Evolutionary conservation across 2,888 invertebrate species (phyloP), one percentile per base, ranked within the genome.

Genomic region (Meta bourneti): DNA sequence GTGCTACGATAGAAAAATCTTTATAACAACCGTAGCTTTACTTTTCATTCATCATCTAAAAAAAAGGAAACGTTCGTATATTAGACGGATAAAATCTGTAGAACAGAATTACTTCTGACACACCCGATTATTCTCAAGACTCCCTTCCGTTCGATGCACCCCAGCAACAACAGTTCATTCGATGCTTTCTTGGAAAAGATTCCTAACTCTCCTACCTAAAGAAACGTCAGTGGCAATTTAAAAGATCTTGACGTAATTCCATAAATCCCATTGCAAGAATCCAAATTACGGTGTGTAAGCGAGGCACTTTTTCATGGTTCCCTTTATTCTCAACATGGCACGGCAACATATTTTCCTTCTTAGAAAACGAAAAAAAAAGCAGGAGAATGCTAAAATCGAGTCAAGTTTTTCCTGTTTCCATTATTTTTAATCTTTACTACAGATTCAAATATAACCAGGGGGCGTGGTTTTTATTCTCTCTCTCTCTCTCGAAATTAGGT

Each of bases 401-500:
- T 84, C 84, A 84, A 74, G 84, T 84, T 54, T 74, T n/a, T 74
- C 75, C 34, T 61, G 61, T 61, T 75, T 75, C 84, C 84, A 75
- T 84, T 54, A 84, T 84, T 82, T 72, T 82, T 82, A 82, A 82
- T 82, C 75, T 84, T 61, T 84, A 52, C n/a, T 78, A 52, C 9
- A 16, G 8, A 61, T 61, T 34, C 74, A 48, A 16, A n/a, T 11
- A 61, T 75, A 48, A 48, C 75, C 52, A 75, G 11, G 19, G n/a
- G 19, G n/a, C 19, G 71, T 52, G 11, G 19, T 20, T 13, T 16
- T 52, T 20, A 5, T n/a, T 51, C 70, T 52, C 54, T 52, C 4
- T n/a, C n/a, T 74, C 74, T 74, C 4, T 19, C 20, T 34, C 2
- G 7, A 61, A 61, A 61, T 61, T 9, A 75, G 34, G 19, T 34